phyloP scores from a whole-genome alignment of 2,113 vertebrate species.

The Solenodon paradoxus region DNA sequence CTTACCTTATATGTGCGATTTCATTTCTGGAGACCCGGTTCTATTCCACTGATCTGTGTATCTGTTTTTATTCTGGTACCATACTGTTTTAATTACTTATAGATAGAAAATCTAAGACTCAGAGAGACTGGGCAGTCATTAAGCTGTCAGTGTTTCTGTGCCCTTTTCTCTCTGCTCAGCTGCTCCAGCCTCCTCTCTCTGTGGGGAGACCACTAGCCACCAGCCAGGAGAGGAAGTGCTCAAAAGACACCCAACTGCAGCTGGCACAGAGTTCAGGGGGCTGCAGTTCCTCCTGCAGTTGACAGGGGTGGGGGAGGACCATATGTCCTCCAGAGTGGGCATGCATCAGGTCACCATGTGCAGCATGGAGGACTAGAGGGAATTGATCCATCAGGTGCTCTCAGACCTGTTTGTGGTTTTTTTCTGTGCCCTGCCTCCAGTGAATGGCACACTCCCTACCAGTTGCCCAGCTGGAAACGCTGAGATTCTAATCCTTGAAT shows the following conservation, averaged over 20 bases:
- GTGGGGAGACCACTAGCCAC: not conserved
- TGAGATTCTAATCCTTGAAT: not conserved
- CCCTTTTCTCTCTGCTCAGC: not conserved
- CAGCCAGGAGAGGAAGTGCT: conserved; percentile 3
- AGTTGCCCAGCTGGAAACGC: not conserved
- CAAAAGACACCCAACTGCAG: not conserved
- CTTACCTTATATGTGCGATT: too few species aligned
- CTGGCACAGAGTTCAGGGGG: not conserved
- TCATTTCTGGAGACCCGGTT: too few species aligned
- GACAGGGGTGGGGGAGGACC: not conserved
- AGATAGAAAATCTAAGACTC: not conserved
- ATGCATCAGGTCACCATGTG: not conserved
- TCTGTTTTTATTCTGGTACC: too few species aligned
- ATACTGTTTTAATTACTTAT: too few species aligned
- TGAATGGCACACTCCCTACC: not conserved
- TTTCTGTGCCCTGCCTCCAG: not conserved
- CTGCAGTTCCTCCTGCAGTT: not conserved
- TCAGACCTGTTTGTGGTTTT: not conserved
- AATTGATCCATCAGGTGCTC: not conserved
- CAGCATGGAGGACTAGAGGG: not conserved
- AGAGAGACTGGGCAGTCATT: not conserved
- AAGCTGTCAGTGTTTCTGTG: not conserved
- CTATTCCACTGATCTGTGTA: too few species aligned
- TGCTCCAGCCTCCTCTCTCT: not conserved
- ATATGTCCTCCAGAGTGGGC: not conserved